Evolutionary conservation across 1,140 invertebrate species (phyloP).

Genomic region (Goniozus legneri): DNA sequence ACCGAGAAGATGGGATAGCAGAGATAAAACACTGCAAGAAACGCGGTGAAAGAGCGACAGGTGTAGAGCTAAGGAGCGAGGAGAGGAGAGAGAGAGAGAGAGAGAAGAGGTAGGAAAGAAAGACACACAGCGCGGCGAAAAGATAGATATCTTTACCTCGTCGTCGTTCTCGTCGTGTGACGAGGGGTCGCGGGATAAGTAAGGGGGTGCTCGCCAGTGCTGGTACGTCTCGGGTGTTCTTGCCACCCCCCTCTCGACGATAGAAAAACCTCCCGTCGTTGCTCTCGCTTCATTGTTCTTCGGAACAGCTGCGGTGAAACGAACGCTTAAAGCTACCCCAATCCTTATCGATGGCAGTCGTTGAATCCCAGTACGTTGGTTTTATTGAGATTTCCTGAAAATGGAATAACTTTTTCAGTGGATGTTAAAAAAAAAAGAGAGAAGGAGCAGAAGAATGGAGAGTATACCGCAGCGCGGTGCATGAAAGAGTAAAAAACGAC

Average conservation of each 20-base stretch:
- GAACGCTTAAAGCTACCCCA: too few species aligned
- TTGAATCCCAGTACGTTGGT: too few species aligned
- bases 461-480: too few species aligned
- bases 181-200: too few species aligned
- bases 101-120: not conserved
- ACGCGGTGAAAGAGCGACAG: constrained; percentile 12
- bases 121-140: constrained; percentile 20
- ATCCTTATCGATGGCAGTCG: too few species aligned
- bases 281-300: constrained; percentile 5
- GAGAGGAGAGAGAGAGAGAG: not conserved
- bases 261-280: not conserved
- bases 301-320: too few species aligned
- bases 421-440: not conserved
- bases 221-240: constrained; percentile 9
- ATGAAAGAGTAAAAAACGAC: too few species aligned
- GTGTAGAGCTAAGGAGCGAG: constrained; percentile 9
- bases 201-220: too few species aligned
- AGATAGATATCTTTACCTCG: constrained; percentile 18
- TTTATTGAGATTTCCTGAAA: too few species aligned
- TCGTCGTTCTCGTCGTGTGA: constrained; percentile 17
- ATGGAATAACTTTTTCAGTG: too few species aligned
- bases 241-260: not conserved
- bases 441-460: too few species aligned
- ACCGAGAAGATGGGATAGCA: not conserved
- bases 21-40: too few species aligned